Conservation (phyloP, 2,113 vertebrate genomes). For the Climacteris rufus region DNA sequence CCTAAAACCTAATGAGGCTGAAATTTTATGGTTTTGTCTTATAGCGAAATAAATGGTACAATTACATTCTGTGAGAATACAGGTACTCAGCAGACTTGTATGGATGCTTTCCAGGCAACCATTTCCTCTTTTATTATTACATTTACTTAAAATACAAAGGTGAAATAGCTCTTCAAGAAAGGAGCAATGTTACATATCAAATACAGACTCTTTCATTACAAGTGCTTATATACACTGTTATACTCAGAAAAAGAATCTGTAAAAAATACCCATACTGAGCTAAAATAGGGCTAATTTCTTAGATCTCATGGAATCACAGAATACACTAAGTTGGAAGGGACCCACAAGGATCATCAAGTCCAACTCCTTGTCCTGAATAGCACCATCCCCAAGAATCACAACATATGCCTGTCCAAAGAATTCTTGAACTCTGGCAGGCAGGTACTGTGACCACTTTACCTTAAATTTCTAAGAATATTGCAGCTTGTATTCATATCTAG, state of each 20-base stretch:
- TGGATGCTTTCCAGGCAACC: neutral
- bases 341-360: too few relatives aligned
- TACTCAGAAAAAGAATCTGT: neutral
- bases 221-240: neutral
- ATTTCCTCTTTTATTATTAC: neutral
- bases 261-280: neutral
- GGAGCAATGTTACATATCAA: neutral
- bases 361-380: neutral
- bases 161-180: neutral
- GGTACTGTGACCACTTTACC: neutral
- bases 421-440: too few relatives aligned
- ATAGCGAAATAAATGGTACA: neutral
- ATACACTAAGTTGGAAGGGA: neutral
- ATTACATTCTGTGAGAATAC: neutral
- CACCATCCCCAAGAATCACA: neutral
- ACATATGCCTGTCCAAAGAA: neutral
- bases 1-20: slow-evolving; percentile 7
- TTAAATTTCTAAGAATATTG: neutral
- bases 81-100: neutral
- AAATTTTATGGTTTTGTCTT: neutral
- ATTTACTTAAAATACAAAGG: neutral
- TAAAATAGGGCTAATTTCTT: neutral
- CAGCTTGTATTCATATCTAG: neutral
- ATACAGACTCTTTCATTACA: neutral
- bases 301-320: neutral